Conservation (phyloP, 2,797 vertebrate genomes). For the Mallotus villosus region DNA sequence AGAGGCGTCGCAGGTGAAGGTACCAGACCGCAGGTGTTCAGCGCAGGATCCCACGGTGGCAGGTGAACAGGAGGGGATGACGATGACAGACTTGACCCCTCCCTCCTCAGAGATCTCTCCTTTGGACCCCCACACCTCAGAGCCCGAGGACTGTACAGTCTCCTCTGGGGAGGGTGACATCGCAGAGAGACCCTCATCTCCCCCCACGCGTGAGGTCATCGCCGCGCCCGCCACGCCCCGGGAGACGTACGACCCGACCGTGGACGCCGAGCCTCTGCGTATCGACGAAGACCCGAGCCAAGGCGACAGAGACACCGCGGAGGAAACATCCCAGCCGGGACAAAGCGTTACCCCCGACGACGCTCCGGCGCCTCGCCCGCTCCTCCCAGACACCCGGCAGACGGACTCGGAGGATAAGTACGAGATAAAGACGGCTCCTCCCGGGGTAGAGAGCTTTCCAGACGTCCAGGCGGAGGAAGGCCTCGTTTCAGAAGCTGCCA, state of each 20-base stretch:
- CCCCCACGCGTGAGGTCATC: slow-evolving; percentile 27
- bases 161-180: slow-evolving; percentile 35
- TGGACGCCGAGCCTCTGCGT: slow-evolving; percentile 17
- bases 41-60: slow-evolving; percentile 13
- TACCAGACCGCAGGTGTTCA: slow-evolving; percentile 22
- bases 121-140: slow-evolving; percentile 25
- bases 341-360: slow-evolving; percentile 22
- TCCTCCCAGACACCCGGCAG: slow-evolving; percentile 23
- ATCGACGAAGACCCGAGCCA: slow-evolving; percentile 25
- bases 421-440: slow-evolving; percentile 29
- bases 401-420: slow-evolving; percentile 23
- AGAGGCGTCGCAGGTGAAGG: slow-evolving; percentile 17
- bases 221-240: slow-evolving; percentile 24
- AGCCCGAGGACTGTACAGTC: slow-evolving; percentile 42
- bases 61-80: slow-evolving; percentile 25
- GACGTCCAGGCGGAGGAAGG: slow-evolving; percentile 25
- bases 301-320: not conserved
- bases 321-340: slow-evolving; percentile 16
- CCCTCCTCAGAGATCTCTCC: slow-evolving; percentile 17
- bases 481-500: slow-evolving; percentile 14
- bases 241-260: slow-evolving; percentile 32
- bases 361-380: slow-evolving; percentile 18
- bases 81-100: slow-evolving; percentile 10
- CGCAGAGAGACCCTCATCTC: slow-evolving; percentile 49
- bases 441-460: slow-evolving; percentile 14